Conservation (phyloP, 2,888 invertebrate genomes). For the Thumatha senex region DNA sequence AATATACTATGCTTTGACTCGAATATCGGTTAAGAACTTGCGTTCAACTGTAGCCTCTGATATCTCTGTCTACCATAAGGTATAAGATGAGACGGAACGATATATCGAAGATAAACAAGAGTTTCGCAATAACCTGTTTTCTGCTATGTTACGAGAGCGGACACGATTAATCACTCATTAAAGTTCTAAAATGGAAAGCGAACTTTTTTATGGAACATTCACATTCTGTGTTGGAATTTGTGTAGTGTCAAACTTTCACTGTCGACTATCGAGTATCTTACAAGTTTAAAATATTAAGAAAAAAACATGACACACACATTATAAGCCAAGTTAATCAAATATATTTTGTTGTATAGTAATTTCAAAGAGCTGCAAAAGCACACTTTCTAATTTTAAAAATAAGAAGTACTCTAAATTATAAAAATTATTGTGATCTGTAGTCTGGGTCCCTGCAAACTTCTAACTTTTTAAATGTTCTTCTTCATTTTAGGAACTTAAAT, state of each 20-base stretch:
- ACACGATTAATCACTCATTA: slow-evolving; percentile 8
- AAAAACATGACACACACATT: not conserved
- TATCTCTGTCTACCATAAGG: slow-evolving; percentile 19
- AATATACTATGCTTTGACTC: slow-evolving; percentile 36
- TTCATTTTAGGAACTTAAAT: too few relatives aligned
- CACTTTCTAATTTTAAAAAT: too few relatives aligned
- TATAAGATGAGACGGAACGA: slow-evolving; percentile 17
- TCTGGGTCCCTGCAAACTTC: too few relatives aligned
- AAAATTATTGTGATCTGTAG: too few relatives aligned
- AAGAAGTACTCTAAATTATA: too few relatives aligned
- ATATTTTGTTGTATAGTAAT: too few relatives aligned
- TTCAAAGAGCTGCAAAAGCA: too few relatives aligned
- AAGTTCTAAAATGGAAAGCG: slow-evolving; percentile 11
- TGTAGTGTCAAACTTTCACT: slow-evolving; percentile 10
- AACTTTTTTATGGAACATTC: not conserved
- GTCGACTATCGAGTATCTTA: slow-evolving; percentile 2
- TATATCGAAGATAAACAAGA: slow-evolving; percentile 27
- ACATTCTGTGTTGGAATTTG: not conserved
- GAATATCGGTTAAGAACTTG: slow-evolving; percentile 20
- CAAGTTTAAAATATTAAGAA: not conserved
- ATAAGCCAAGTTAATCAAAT: too few relatives aligned
- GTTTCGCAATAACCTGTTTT: slow-evolving; percentile 36
- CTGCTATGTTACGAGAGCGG: slow-evolving; percentile 4
- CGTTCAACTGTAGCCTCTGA: slow-evolving; percentile 12
- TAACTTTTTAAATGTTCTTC: too few relatives aligned